phyloP scores from a whole-genome alignment of 2,797 vertebrate genomes.

The Sphenopsis melanotis region DNA sequence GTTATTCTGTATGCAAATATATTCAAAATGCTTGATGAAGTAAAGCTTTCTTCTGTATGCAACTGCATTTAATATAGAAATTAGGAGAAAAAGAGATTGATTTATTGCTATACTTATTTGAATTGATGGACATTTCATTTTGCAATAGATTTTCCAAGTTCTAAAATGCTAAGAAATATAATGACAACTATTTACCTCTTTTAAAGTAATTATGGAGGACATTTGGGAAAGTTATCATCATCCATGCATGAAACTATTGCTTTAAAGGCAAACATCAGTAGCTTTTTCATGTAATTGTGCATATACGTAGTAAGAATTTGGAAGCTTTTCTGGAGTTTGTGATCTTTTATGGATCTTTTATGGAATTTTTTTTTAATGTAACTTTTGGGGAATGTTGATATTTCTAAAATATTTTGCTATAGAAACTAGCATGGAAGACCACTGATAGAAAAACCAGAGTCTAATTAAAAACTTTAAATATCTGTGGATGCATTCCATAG shows the following conservation, averaged over 20 bases:
- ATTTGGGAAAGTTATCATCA: neutral
- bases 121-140: neutral
- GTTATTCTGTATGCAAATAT: neutral
- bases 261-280: neutral
- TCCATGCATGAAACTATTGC: neutral
- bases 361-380: neutral
- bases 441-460: neutral
- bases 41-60: neutral
- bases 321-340: neutral
- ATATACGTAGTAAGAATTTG: neutral
- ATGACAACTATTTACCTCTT: neutral
- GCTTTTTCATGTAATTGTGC: neutral
- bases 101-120: neutral
- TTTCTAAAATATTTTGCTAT: neutral
- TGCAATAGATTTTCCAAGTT: neutral
- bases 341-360: neutral
- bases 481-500: neutral
- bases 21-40: neutral
- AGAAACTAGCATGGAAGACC: neutral
- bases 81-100: neutral
- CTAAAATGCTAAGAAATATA: neutral
- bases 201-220: neutral
- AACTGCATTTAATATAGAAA: neutral
- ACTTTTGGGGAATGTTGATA: neutral
- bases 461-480: neutral